These are phyloP conservation scores for Conchocele bisecta DNA, from an alignment of 2,888 invertebrate genomes.

Conservation along the genomic window DNA sequence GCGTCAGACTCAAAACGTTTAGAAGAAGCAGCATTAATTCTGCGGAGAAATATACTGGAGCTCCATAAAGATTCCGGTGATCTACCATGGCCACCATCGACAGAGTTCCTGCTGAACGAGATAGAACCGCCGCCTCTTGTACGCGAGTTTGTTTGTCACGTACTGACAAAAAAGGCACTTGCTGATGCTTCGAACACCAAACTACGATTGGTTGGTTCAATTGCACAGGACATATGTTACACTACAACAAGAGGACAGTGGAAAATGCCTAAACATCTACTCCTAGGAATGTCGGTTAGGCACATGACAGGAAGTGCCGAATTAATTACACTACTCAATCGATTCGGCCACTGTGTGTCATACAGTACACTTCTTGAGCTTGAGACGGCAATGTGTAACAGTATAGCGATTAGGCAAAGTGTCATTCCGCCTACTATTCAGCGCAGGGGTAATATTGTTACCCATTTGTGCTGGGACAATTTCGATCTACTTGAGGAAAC, in stretches of 20 bases:
- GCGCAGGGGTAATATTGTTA: background rate
- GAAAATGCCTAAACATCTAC: conserved; percentile 23
- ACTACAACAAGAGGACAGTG: conserved; percentile 8
- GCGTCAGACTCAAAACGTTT: conserved; percentile 19
- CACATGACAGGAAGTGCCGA: conserved; percentile 21
- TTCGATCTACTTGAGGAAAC: conserved; percentile 20
- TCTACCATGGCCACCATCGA: conserved; percentile 17
- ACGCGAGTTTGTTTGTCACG: background rate
- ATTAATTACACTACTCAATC: conserved; percentile 21
- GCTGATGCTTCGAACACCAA: background rate
- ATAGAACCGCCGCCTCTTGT: background rate
- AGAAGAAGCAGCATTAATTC: conserved; percentile 3
- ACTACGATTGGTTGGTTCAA: conserved; percentile 1
- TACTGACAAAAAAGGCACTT: background rate
- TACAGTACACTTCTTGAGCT: conserved; percentile 19
- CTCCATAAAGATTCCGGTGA: background rate
- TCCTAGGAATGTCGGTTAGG: conserved; percentile 15
- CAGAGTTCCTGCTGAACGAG: background rate
- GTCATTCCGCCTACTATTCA: conserved; percentile 7
- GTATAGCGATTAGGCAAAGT: background rate
- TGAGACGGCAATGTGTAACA: conserved; percentile 27
- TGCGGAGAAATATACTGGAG: conserved; percentile 3
- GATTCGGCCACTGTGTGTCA: conserved; percentile 20
- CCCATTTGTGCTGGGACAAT: conserved; percentile 26
- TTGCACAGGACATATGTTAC: conserved; percentile 15